Base-by-base conservation (phyloP, 2,888 invertebrate genomes). In the Rhamphomyia laevipes region DNA sequence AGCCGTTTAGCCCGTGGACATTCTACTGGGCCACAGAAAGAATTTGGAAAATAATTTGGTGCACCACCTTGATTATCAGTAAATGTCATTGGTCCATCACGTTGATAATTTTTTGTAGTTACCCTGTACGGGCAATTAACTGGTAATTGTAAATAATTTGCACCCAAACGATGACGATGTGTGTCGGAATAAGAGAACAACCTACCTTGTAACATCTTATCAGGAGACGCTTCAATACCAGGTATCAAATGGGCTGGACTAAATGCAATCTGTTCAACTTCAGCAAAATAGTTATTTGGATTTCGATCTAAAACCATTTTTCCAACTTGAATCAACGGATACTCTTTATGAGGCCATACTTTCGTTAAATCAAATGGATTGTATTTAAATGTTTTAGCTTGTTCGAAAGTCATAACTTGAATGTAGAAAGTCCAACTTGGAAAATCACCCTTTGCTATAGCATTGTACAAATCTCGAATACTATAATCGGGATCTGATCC, bases 21-120 rank as follows among this genome's bases (percentile, higher is more conserved):
- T 54, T 79, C 79, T 56, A 81, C 78, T 0, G 95, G 93, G 0
- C 95, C 96, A 53, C 78, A 76, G 72, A 95, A 97, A 54, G 93
- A 94, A 74, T 97, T 97, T 1, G 97, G 97, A 75, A 81, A 93
- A 67, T 97, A 97, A 71, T 96, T 96, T 5, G 96, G 96, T 5
- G 86, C 85, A 18, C 85, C 86, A 6, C 80, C 84, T 70, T 93
- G 91, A 68, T 92, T 93, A 58, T 79, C 80, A 37, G 76, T 70
- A 11, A 82, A 75, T 40, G 77, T 74, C 76, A 84, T 84, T 4
- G 82, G 78, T 0, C 95, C 96, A 67, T 96, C 95, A 37, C 96
- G 80, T 70, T 94, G 92, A 64, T 88, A 94, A 68, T 93, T 90
- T 35, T 74, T 67, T 1, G 69, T 61, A 4, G 75, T 71, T 3